Evolutionary conservation across 2,888 invertebrate genomes (phyloP), one percentile per base, ranked within the genome.

Genomic region (Microctonus aethiopoides): DNA sequence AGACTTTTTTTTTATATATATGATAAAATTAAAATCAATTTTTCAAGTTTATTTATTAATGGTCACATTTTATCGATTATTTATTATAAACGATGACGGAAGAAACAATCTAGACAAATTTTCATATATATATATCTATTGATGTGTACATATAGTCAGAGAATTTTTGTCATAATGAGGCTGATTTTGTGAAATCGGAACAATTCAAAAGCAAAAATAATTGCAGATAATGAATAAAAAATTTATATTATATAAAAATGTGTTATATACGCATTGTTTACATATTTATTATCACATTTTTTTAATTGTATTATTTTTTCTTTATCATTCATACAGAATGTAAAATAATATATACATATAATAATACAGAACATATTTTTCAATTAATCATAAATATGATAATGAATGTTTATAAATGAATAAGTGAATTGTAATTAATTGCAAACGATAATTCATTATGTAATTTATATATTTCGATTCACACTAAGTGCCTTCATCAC

Each of bases 401-500:
- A 41, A 41, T 29, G 51, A 20, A 29, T 63, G 51, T 63, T 32
- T 51, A 51, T 10, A 26, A 16, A 13, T n/a, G 22, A n/a, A 11
- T 29, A 20, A 63, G n/a, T 46, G 62, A 16, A 20, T 20, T 34
- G 57, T 9, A 57, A 57, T 10, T 7, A 67, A 34, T 26, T 57
- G 39, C 65, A 54, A 22, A 13, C 24, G 39, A 56, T 46, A 26
- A 36, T 65, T 54, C 26, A 56, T 16, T 36, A n/a, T 26, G 24
- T 7, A 16, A 46, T 34, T 29, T 29, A 29, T 29, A 54, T 59
- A 60, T 34, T 63, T 57, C 68, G 51, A 41, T 68, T 52, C 63
- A 26, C 67, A 52, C 52, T 57, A 68, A 70, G 75, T 75, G 75
- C 75, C 75, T 75, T 75, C 63, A 68, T 63, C 60, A 68, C 68